Percentiles rank a stretch among this genome's conserved stretches.
Conservation (phyloP, 30 jellyfish, hydroid and myxozoan genomes). For the Aurelia sp. region DNA sequence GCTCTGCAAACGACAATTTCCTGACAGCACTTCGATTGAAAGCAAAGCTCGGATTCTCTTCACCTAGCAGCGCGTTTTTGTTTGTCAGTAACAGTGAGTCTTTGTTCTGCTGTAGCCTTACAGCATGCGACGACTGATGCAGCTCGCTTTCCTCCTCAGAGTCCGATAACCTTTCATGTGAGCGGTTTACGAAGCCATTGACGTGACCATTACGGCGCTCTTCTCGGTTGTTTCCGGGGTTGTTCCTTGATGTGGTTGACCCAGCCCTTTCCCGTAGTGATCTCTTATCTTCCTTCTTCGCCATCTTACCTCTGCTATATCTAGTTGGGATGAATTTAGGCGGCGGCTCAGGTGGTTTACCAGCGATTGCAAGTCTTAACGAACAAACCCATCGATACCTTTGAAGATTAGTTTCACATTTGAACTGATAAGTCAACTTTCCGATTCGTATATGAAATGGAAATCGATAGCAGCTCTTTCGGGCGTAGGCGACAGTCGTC, state of each 20-base stretch:
- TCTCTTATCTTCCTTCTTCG: conserved; percentile 49
- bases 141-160: conserved; percentile 57
- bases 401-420: conserved; percentile 96
- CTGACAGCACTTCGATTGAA: conserved; percentile 3
- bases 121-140: conserved; percentile 64
- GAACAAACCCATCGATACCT: conserved; percentile 98
- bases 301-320: conserved; percentile 45
- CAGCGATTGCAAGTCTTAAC: conserved; percentile 79
- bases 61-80: conserved; percentile 45
- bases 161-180: conserved; percentile 20
- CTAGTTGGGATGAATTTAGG: conserved; percentile 88
- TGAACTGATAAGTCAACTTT: conserved; percentile 68
- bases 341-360: conserved; percentile 90
- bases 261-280: conserved; percentile 10
- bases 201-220: conserved; percentile 15
- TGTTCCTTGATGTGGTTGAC: neutral
- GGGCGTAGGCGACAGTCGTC: conserved; percentile 73
- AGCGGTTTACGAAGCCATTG: conserved; percentile 39
- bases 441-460: conserved; percentile 88
- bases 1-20: conserved; percentile 22
- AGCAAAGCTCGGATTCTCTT: neutral
- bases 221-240: neutral
- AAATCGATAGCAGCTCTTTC: conserved; percentile 91
- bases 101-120: conserved; percentile 46
- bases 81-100: conserved; percentile 43